Evolutionary conservation across 2,113 vertebrate species (phyloP), one percentile per base, ranked within the genome.

Genomic region (Myrmecophaga tridactyla): DNA sequence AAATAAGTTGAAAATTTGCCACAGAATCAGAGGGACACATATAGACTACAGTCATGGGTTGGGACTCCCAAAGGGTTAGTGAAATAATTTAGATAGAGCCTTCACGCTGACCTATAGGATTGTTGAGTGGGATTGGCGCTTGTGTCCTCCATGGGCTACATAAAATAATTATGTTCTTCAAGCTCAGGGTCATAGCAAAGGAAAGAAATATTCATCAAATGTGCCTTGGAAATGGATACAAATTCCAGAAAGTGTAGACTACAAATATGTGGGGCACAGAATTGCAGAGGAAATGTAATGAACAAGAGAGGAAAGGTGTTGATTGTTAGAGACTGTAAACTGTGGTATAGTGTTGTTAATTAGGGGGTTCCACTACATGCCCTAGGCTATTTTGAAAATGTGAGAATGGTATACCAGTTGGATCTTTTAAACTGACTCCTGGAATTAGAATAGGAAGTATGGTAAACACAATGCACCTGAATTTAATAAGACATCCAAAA

Each of bases 401-500:
- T 65, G 87, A 78, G 62, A 96, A 53, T 56, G 51, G 72, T 43
- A 67, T 41, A 65, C 21, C 46, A 77, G 58, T 81, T 91, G 93
- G 69, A 86, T 51, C 84, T 96, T 94, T 95, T 77, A 72, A 94
- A 89, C 70, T n/a, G 83, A 81, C 31, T 94, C 41, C 73, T 82
- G 82, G 69, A 96, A 75, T 90, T 92, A 63, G 18, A 83, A 56
- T 78, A 86, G 86, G 39, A 92, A 90, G 36, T 2, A 70, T n/a
- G 75, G 80, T 94, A 86, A 96, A 96, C 13, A 89, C 31, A 65
- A 56, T 36, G 27, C 92, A 92, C 86, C 87, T 95, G 89, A 94
- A 89, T 63, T 96, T 83, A 95, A 96, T 95, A 90, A 96, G 95
- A 81, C 60, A n/a, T 39, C 83, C 34, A 1, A 86, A 84, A 84